These are phyloP conservation scores for Acromyrmex echinatior DNA, from an alignment of 1,140 invertebrate genomes.

Conservation along the genomic window DNA sequence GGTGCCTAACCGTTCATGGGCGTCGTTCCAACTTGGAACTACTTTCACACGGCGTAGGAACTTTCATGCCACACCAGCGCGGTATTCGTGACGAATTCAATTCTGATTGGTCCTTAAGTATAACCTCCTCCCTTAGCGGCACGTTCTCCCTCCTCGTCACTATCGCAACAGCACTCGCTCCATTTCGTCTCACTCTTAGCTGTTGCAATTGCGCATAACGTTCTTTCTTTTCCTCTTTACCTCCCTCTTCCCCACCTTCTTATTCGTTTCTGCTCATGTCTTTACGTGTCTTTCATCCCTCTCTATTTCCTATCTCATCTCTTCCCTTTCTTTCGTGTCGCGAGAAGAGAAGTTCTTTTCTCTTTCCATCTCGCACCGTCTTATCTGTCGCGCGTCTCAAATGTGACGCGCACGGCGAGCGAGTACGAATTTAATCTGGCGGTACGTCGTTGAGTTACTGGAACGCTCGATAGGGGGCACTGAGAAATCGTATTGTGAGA, in stretches of 20 bases:
- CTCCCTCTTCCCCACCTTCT: conserved; percentile 41
- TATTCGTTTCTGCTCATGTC: conserved; percentile 47
- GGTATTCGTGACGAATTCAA: conserved; percentile 86
- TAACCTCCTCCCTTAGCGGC: conserved; percentile 83
- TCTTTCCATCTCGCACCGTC: conserved; percentile 68
- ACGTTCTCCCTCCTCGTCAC: conserved; percentile 67
- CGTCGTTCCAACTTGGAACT: conserved; percentile 82
- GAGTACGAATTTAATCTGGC: conserved; percentile 85
- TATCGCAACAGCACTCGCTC: conserved; percentile 37
- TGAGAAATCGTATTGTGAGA: conserved; percentile 69
- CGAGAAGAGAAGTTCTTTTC: conserved; percentile 22
- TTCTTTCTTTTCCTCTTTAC: conserved; percentile 66
- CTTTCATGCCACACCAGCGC: conserved; percentile 77
- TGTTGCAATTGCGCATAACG: conserved; percentile 64
- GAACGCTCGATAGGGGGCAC: conserved; percentile 83
- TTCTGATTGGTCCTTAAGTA: conserved; percentile 87
- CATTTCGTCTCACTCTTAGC: conserved; percentile 67
- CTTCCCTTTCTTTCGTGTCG: conserved; percentile 36
- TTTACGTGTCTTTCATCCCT: conserved; percentile 35
- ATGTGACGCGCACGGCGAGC: conserved; percentile 70
- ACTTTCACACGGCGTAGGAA: conserved; percentile 84
- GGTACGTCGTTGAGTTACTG: conserved; percentile 83
- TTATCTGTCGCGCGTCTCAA: conserved; percentile 75
- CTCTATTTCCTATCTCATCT: not conserved
- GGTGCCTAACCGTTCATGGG: conserved; percentile 81